Base-by-base conservation (phyloP, 1,140 invertebrate genomes). In the Dinothrombium tinctorium region DNA sequence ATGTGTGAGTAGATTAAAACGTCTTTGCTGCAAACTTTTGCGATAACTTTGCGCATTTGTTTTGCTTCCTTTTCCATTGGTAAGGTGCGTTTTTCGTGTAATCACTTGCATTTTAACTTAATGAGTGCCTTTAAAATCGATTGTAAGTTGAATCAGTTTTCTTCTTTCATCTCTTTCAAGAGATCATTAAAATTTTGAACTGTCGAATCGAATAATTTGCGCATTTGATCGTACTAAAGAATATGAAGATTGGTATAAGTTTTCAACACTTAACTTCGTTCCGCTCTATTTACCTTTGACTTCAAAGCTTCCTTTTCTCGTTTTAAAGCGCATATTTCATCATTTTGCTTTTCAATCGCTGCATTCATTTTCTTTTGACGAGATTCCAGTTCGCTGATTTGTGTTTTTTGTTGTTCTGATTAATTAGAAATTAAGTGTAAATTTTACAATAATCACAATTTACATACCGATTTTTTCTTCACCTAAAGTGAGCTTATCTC, bases 321-420 rank as follows among this genome's bases (percentile, higher is more conserved):
- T 43, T 46, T 46, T 20, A 45, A 3, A 22, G 21, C 24, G 29
- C 44, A 46, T 8, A 46, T 28, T 33, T 46, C 44, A 32, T 46
- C 44, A 37, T 46, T 46, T 23, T 46, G 40, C 9, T 22, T 36
- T 25, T 25, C 35, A 20, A 26, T 33, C 3, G 44, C 44, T 23
- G 32, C 15, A 19, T 40, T 19, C 41, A 46, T 43, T 29, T 37
- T 41, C 41, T 43, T 41, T 23, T 46, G 44, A 19, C 32, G 36
- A n/a, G 15, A 31, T 26, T 46, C 44, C n/a, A 45, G 37, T 37
- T 45, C 43, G 7, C 14, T 19, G 6, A 45, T 33, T 20, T 19
- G n/a, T 29, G 33, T 9, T 26, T 45, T 20, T 9, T 2, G 19
- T 15, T 36, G 37, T 32, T n/a, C n/a, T n/a, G n/a, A n/a, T n/a